These are phyloP conservation scores for Hemibagrus wyckioides DNA, from an alignment of 2,113 vertebrate species.

Conservation along the genomic window DNA sequence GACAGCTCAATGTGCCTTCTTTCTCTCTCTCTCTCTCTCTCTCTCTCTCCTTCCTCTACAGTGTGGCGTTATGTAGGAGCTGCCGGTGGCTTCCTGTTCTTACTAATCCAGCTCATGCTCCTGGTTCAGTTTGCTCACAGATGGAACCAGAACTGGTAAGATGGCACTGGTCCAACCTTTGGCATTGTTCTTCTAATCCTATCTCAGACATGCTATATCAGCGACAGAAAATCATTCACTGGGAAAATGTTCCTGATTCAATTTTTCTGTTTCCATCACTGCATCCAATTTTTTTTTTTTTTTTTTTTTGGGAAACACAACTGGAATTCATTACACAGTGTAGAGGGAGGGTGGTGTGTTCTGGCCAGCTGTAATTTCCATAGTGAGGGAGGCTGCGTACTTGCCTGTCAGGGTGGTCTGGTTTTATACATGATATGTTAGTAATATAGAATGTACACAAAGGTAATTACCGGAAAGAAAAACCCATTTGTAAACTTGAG, in stretches of 20 bases:
- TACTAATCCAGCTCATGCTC: conserved; percentile 90
- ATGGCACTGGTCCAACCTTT: conserved; percentile 20
- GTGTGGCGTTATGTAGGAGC: conserved; percentile 93
- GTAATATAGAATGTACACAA: conserved; percentile 4
- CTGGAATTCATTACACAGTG: conserved; percentile 51
- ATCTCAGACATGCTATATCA: conserved; percentile 26
- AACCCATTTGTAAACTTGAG: background rate
- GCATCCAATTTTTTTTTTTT: conserved; percentile 11
- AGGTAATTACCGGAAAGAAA: background rate
- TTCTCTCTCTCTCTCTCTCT: background rate
- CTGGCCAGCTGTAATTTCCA: conserved; percentile 36
- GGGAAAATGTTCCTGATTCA: conserved; percentile 14
- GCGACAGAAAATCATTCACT: conserved; percentile 17
- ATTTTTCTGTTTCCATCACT: conserved; percentile 40
- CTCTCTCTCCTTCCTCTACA: conserved; percentile 58
- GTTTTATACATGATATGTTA: background rate
- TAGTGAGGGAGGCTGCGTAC: background rate
- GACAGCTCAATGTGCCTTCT: conserved; percentile 7
- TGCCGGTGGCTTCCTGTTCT: conserved; percentile 81
- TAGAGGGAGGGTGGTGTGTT: conserved; percentile 26
- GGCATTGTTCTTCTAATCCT: conserved; percentile 17
- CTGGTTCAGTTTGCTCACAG: conserved; percentile 95
- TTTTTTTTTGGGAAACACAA: conserved; percentile 19
- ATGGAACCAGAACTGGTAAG: conserved; percentile 99
- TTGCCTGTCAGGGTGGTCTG: conserved; percentile 40